phyloP scores from a whole-genome alignment of 2,113 vertebrate genomes.

The Laticauda laticaudata region DNA sequence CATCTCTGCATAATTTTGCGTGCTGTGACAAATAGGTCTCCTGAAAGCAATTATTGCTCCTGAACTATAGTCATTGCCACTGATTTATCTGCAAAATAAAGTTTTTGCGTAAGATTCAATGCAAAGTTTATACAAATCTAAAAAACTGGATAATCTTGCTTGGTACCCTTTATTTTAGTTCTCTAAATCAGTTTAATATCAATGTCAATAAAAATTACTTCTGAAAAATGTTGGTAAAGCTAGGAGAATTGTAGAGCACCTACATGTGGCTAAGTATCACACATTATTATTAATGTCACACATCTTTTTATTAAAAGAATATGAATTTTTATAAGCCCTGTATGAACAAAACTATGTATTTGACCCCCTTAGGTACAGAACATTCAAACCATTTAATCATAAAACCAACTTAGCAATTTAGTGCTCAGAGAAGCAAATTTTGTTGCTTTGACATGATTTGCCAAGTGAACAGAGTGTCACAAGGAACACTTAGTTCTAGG shows the following conservation, averaged over 20 bases:
- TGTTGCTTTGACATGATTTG: conserved; percentile 29
- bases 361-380: conserved; percentile 15
- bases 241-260: neutral
- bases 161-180: neutral
- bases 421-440: conserved; percentile 22
- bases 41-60: neutral
- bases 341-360: conserved; percentile 17
- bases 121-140: conserved; percentile 16
- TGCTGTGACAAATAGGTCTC: neutral
- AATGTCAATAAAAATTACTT: neutral
- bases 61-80: neutral
- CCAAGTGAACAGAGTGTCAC: conserved; percentile 2
- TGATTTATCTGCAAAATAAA: neutral
- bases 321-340: conserved; percentile 12
- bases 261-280: neutral
- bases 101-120: neutral
- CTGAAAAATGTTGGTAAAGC: conserved; percentile 4
- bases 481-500: conserved; percentile 25
- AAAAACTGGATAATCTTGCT: neutral
- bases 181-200: neutral
- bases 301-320: conserved; percentile 23
- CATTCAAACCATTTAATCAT: neutral
- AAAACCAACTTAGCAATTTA: neutral
- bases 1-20: neutral
- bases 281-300: neutral